phyloP scores from a whole-genome alignment of 2,888 invertebrate species.

The Lepidonotus clava region DNA sequence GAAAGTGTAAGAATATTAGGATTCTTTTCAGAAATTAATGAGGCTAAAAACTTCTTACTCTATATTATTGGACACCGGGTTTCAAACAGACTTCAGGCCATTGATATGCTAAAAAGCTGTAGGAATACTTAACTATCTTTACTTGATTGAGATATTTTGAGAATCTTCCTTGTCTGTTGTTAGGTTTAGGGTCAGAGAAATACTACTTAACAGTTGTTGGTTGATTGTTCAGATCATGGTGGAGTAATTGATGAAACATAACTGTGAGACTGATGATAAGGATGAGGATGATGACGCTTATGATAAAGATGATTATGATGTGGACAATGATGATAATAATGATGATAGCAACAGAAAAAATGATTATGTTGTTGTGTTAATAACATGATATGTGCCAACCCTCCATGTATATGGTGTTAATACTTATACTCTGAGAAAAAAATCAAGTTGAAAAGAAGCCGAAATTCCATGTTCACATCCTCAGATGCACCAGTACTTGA shows the following conservation, averaged over 20 bases:
- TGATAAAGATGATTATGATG: slow-evolving; percentile 1
- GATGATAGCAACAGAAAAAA: no score
- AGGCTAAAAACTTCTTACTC: no score
- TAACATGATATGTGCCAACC: slow-evolving; percentile 20
- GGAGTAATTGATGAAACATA: slow-evolving; percentile 48
- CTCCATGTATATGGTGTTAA: slow-evolving; percentile 36
- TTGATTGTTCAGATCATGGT: slow-evolving; percentile 27
- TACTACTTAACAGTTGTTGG: slow-evolving; percentile 8
- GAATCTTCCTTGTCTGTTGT: no score
- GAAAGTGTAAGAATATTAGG: no score
- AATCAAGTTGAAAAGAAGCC: background rate
- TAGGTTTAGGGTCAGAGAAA: slow-evolving; percentile 40
- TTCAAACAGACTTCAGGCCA: no score
- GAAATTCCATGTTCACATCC: slow-evolving; percentile 20
- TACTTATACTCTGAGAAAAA: slow-evolving; percentile 1
- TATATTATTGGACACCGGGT: no score
- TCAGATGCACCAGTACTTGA: background rate
- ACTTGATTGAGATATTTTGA: slow-evolving; percentile 42
- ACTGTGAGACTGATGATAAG: slow-evolving; percentile 44
- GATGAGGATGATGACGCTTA: slow-evolving; percentile 12
- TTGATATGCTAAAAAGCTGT: no score
- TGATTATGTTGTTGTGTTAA: slow-evolving; percentile 38
- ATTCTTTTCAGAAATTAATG: no score
- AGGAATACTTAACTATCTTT: no score
- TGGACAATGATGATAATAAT: slow-evolving; percentile 37